Evolutionary conservation across 2,797 vertebrate species (phyloP).

Genomic region (Tympanoctomys barrerae): DNA sequence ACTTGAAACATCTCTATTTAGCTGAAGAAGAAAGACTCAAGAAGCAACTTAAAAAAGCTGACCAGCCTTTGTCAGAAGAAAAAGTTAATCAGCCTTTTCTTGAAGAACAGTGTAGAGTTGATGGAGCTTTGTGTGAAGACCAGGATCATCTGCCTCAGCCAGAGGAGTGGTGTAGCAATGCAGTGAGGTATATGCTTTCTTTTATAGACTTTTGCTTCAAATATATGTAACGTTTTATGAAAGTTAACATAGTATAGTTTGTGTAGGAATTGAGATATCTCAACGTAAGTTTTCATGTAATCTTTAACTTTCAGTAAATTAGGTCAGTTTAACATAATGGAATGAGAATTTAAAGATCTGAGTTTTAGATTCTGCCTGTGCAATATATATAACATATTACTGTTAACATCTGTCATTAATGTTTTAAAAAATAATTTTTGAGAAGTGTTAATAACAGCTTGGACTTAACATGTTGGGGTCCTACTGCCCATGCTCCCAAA

Average conservation of each 20-base stretch:
- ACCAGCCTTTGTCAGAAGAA: constrained; percentile 12
- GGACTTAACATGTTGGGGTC: not conserved
- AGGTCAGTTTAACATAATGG: not conserved
- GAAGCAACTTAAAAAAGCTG: constrained; percentile 71
- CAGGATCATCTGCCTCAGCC: constrained; percentile 15
- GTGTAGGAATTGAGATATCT: constrained; percentile 15
- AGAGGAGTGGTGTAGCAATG: constrained; percentile 52
- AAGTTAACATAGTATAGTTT: not conserved
- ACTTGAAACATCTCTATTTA: constrained; percentile 95
- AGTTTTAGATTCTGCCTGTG: not conserved
- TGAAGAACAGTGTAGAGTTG: constrained; percentile 61
- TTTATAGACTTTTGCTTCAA: constrained; percentile 9
- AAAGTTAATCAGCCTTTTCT: not conserved
- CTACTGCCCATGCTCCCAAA: not conserved
- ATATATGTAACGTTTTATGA: not conserved
- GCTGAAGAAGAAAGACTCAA: constrained; percentile 93
- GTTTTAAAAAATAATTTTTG: not conserved
- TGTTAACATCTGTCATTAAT: not conserved
- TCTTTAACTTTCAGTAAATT: not conserved
- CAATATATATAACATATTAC: not conserved
- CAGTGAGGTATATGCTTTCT: constrained; percentile 80
- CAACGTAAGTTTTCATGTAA: not conserved
- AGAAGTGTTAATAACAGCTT: not conserved
- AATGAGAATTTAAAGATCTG: constrained; percentile 2
- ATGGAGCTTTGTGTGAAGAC: constrained; percentile 65